A percentile compares a stretch with the other conserved stretches of the same genome.
phyloP scores from a whole-genome alignment of 1,140 invertebrate species.

The Campoletis sonorensis region DNA sequence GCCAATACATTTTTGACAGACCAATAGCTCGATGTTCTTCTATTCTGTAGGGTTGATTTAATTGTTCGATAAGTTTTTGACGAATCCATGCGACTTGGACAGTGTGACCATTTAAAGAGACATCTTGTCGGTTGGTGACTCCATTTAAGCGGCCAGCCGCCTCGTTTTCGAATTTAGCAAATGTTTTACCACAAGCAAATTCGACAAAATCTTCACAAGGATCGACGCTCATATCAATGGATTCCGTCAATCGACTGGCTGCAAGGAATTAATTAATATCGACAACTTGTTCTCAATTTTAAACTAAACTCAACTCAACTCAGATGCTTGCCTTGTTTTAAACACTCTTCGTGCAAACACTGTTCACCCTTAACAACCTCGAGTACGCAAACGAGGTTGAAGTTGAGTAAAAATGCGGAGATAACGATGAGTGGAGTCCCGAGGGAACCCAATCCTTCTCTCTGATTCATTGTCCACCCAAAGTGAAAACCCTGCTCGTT shows the following conservation, averaged over 20 bases:
- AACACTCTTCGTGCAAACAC: constrained; percentile 9
- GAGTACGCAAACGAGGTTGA: neutral
- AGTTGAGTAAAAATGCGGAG: neutral
- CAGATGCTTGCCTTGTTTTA: constrained; percentile 13
- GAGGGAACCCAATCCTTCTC: neutral
- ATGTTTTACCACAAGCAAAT: constrained; percentile 50
- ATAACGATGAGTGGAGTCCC: neutral
- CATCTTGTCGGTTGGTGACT: neutral
- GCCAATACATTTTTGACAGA: constrained; percentile 49
- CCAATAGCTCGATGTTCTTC: constrained; percentile 35
- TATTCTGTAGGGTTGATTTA: constrained; percentile 17
- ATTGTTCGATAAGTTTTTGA: constrained; percentile 31
- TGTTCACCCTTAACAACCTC: neutral
- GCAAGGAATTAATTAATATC: neutral
- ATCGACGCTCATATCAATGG: constrained; percentile 42
- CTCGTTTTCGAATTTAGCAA: constrained; percentile 33
- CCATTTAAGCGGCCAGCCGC: too few relatives aligned
- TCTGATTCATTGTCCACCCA: constrained; percentile 12
- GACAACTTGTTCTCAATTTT: neutral
- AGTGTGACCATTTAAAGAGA: constrained; percentile 30
- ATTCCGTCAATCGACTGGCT: constrained; percentile 40
- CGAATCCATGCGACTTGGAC: constrained; percentile 44
- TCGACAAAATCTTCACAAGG: constrained; percentile 51
- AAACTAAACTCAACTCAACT: neutral
- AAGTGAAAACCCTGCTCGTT: neutral